Percentiles rank a stretch among this genome's conserved stretches.
Evolutionary conservation across 2,888 invertebrate species (phyloP).

Genomic region (Pilophorus perplexus): DNA sequence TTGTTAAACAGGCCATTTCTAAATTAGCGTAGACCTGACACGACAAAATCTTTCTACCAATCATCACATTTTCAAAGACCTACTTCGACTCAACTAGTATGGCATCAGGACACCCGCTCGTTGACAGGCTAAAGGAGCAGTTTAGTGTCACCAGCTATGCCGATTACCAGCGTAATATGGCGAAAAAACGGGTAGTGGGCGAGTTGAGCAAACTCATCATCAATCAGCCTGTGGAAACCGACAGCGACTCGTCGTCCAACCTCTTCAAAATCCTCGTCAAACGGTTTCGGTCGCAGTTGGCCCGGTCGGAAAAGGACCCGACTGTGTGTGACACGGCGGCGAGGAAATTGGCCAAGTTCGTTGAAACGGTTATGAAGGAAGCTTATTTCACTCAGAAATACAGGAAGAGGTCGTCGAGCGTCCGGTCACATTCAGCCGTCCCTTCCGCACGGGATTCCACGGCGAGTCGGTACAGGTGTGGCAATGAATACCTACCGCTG

Average conservation of each 20-base stretch:
- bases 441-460: too few relatives aligned
- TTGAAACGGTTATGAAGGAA: slow-evolving; percentile 28
- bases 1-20: too few relatives aligned
- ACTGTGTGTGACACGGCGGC: slow-evolving; percentile 19
- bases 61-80: too few relatives aligned
- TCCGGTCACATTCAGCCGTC: slow-evolving; percentile 2
- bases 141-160: not conserved
- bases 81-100: too few relatives aligned
- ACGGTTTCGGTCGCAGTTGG: not conserved
- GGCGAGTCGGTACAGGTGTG: not conserved
- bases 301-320: not conserved
- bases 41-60: too few relatives aligned
- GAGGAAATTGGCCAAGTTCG: slow-evolving; percentile 31
- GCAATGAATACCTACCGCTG: too few relatives aligned
- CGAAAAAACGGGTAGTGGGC: not conserved
- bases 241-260: slow-evolving; percentile 14
- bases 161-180: slow-evolving; percentile 1
- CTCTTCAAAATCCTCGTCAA: slow-evolving; percentile 30
- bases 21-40: too few relatives aligned
- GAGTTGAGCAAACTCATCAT: slow-evolving; percentile 21
- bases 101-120: too few relatives aligned
- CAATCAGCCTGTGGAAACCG: slow-evolving; percentile 14
- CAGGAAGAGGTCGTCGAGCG: not conserved
- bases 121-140: too few relatives aligned
- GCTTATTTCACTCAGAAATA: slow-evolving; percentile 17